phyloP scores from a whole-genome alignment of 2,888 invertebrate genomes.

The Phengaris alcon region DNA sequence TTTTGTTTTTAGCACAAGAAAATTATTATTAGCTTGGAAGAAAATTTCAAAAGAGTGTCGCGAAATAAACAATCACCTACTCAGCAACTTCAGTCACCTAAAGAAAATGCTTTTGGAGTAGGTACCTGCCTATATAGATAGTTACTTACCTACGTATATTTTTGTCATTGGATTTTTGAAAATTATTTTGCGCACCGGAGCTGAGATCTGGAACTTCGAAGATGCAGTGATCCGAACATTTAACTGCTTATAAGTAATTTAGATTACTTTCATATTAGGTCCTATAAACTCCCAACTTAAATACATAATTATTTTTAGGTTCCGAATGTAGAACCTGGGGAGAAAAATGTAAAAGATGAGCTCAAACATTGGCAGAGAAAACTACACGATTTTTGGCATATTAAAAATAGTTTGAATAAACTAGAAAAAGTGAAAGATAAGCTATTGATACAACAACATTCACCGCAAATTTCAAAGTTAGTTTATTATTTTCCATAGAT shows the following conservation, averaged over 20 bases:
- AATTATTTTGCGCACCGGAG: too few species aligned
- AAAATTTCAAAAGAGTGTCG: slow-evolving; percentile 42
- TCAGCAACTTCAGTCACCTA: background rate
- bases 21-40: slow-evolving; percentile 54
- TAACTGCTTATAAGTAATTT: too few species aligned
- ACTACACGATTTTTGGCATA: slow-evolving; percentile 47
- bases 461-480: slow-evolving; percentile 46
- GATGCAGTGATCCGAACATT: too few species aligned
- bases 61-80: background rate
- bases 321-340: slow-evolving; percentile 37
- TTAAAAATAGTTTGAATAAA: slow-evolving; percentile 45
- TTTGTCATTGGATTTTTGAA: too few species aligned
- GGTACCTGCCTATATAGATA: too few species aligned
- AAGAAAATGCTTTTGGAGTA: background rate
- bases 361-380: slow-evolving; percentile 48
- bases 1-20: slow-evolving; percentile 47
- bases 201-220: too few species aligned
- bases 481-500: slow-evolving; percentile 38
- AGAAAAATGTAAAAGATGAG: slow-evolving; percentile 47
- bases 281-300: too few species aligned
- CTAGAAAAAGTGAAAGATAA: slow-evolving; percentile 46
- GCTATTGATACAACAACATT: slow-evolving; percentile 42
- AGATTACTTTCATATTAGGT: too few species aligned
- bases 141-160: too few species aligned
- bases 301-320: background rate